These are phyloP conservation scores for Disparrhopalites patrizii DNA, from an alignment of 2,888 invertebrate genomes.

Conservation along the genomic window DNA sequence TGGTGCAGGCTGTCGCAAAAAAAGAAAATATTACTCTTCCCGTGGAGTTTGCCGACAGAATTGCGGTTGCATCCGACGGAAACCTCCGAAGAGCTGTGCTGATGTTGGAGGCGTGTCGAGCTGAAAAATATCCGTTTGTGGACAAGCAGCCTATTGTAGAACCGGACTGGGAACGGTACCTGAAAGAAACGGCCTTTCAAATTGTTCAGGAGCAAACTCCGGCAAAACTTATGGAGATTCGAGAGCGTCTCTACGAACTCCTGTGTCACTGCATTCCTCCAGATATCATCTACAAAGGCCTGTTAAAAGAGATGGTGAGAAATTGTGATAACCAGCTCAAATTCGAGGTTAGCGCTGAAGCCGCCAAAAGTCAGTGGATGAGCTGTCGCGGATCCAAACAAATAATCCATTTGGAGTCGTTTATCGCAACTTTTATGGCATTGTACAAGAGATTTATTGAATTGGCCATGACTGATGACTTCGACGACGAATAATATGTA, in stretches of 20 bases:
- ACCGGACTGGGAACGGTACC: constrained; percentile 89
- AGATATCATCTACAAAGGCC: constrained; percentile 71
- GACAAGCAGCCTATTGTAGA: constrained; percentile 53
- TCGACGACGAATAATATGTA: constrained; percentile 27
- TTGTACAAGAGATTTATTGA: constrained; percentile 85
- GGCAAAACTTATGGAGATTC: constrained; percentile 73
- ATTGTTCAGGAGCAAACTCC: constrained; percentile 84
- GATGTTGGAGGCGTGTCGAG: constrained; percentile 79
- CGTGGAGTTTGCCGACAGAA: constrained; percentile 66
- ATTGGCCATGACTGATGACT: constrained; percentile 59
- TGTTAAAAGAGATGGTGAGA: constrained; percentile 75
- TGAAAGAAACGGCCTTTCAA: constrained; percentile 78
- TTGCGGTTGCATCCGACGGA: constrained; percentile 74
- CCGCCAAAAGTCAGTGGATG: constrained; percentile 87
- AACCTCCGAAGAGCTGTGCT: constrained; percentile 89
- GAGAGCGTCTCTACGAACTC: constrained; percentile 87
- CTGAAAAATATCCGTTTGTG: constrained; percentile 46
- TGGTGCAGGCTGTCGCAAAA: constrained; percentile 62
- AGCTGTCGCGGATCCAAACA: constrained; percentile 88
- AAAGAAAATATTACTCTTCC: constrained; percentile 79
- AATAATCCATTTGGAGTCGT: constrained; percentile 96
- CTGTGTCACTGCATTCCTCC: constrained; percentile 90
- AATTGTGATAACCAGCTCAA: constrained; percentile 89
- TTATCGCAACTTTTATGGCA: constrained; percentile 93
- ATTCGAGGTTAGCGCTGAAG: constrained; percentile 75